phyloP scores from a whole-genome alignment of 2,888 invertebrate genomes.

The Operophtera brumata region DNA sequence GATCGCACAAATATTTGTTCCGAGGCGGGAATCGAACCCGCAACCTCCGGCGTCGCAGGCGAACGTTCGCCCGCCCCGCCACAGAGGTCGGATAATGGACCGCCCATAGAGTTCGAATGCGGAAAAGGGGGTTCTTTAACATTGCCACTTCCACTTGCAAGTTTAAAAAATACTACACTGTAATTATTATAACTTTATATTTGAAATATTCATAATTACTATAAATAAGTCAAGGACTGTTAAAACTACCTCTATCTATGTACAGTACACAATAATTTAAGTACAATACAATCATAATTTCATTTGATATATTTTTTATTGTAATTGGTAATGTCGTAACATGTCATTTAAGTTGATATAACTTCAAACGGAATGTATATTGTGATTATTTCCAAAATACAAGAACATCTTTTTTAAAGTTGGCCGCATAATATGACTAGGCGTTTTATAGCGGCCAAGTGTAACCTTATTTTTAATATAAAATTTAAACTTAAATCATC shows the following conservation, averaged over 20 bases:
- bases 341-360: constrained; percentile 19
- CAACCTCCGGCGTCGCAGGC: too few relatives aligned
- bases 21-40: too few relatives aligned
- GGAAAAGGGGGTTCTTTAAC: too few relatives aligned
- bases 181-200: constrained; percentile 26
- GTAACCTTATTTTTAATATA: constrained; percentile 26
- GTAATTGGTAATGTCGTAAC: constrained; percentile 30
- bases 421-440: constrained; percentile 70
- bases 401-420: constrained; percentile 39
- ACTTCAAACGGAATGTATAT: constrained; percentile 32
- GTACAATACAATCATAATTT: constrained; percentile 50
- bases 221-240: constrained; percentile 26
- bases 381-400: constrained; percentile 24
- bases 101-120: too few relatives aligned
- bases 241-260: constrained; percentile 41
- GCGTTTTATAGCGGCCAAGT: constrained; percentile 65
- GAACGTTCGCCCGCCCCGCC: too few relatives aligned
- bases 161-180: constrained; percentile 3
- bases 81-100: too few relatives aligned
- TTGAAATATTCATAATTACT: constrained; percentile 28
- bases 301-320: constrained; percentile 43
- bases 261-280: constrained; percentile 69
- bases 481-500: constrained; percentile 28
- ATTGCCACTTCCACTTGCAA: too few relatives aligned
- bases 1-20: too few relatives aligned